Base-by-base conservation (phyloP, 2,888 invertebrate genomes). In the Acronicta aceris region DNA sequence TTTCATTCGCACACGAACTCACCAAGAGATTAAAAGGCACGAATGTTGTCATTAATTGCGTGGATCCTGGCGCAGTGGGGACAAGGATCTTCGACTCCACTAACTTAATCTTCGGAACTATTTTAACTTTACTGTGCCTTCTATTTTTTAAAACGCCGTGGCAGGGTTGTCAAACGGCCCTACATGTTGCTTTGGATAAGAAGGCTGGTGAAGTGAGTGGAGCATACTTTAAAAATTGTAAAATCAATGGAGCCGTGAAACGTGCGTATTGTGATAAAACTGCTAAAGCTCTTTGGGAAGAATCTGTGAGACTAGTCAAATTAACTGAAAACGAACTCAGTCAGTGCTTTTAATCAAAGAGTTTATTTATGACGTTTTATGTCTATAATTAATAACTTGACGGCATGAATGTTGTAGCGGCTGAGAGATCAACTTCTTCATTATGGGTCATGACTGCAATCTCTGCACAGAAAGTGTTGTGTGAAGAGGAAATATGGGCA, bases 1-100 rank as follows among this genome's bases (percentile, higher is more conserved):
- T 96, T 13, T 80, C 96, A 17, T 96, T 96, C 76, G 96, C 97
- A 0, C 87, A 95, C 38, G 97, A 98, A 86, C 87, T 98, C 6
- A 96, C 96, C 16, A 95, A 96, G 88, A 95, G 95, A 1, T 81
- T 97, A 78, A 90, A 92, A 76, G 86, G 95, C 1, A 89, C 96
- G 0, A 96, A 96, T 40, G 96, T 98, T 0, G 97, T 97, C 0
- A 96, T 96, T 0, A 98, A 98, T 82, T 97, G 96, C 75, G 92
- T 98, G 13, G 97, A 98, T 89, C 98, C 98, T 0, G 98, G 98
- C 13, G 94, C 96, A 86, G 96, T 97, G 42, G 96, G 97, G 73
- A 97, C 97, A 0, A 96, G 96, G 16, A 97, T 97, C 43, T 97
- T 96, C 95, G 92, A 77, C 2, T 72, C 74, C 3, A 1, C 49